Conservation (phyloP, 2,797 vertebrate species). For the Pteronotus mesoamericanus region DNA sequence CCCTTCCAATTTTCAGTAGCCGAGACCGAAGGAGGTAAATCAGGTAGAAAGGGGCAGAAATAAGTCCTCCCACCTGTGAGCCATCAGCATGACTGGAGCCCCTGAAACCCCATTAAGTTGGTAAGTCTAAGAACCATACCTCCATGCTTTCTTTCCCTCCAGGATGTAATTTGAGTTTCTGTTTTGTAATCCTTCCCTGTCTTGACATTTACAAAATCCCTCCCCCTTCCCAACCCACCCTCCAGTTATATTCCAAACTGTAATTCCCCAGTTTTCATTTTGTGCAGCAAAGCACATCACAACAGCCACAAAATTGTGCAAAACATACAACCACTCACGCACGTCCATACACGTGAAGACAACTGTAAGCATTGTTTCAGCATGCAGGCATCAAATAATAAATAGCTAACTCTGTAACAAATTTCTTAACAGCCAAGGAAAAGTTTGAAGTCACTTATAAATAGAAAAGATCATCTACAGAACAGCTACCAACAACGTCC, state of each 20-base stretch:
- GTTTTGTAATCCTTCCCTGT: slow-evolving; percentile 80
- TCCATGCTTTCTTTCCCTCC: slow-evolving; percentile 74
- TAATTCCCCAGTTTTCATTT: slow-evolving; percentile 75
- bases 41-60: slow-evolving; percentile 52
- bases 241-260: slow-evolving; percentile 65
- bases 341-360: slow-evolving; percentile 81
- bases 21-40: slow-evolving; percentile 74
- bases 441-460: slow-evolving; percentile 82
- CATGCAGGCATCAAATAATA: slow-evolving; percentile 87
- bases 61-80: neutral
- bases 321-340: slow-evolving; percentile 80
- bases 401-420: slow-evolving; percentile 83
- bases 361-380: slow-evolving; percentile 82
- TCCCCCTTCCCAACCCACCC: slow-evolving; percentile 64
- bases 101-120: slow-evolving; percentile 46
- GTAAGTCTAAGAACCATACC: slow-evolving; percentile 75
- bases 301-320: slow-evolving; percentile 83
- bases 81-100: slow-evolving; percentile 32
- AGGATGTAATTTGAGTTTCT: slow-evolving; percentile 66
- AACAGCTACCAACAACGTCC: slow-evolving; percentile 56
- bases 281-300: slow-evolving; percentile 82
- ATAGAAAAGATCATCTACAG: slow-evolving; percentile 78
- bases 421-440: slow-evolving; percentile 78
- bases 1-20: slow-evolving; percentile 74
- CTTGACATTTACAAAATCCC: slow-evolving; percentile 57